Base-by-base conservation (phyloP, 2,888 invertebrate species). In the Kuschelorhynchus macadamiae region DNA sequence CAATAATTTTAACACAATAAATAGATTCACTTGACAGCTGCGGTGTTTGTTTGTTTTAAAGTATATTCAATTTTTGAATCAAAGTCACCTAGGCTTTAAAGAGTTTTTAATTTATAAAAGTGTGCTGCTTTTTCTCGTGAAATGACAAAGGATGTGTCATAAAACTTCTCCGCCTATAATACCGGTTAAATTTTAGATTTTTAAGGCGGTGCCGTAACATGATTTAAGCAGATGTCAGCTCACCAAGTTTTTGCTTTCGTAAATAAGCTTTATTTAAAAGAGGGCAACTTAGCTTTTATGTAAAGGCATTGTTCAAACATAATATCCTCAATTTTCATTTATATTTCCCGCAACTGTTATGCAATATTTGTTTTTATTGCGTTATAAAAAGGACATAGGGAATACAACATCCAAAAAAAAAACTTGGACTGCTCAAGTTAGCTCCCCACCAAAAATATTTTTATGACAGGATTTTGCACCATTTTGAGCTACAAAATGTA, bases 41-140 rank as follows among this genome's bases (percentile, higher is more conserved):
- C 41, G 62, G 32, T 53, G 67, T 57, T 63, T 62, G 47, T 67
- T 63, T 63, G 56, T 62, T 63, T 62, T 67, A 33, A 50, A 53
- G 60, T 68, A 60, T 68, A 68, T 68, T 67, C 67, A 47, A 44
- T 67, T 61, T 52, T 59, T 46, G 18, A 36, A 61, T 61, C 60
- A 60, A 53, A 67, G 67, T 63, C 63, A 67, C 64, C 64, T 59
- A 61, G 60, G 47, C 64, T 71, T 67, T 61, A 67, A 68, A 63
- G 67, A 63, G 67, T 67, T 70, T 70, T 70, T 70, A 70, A 70
- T 70, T 70, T 62, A 70, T 63, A 67, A 70, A 70, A 69, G 69
- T 69, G 64, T 64, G 69, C 64, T 47, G 56, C 56, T 61, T 56
- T 67, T 61, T 52, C 49, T 46, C 60, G n/a, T 63, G 30, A 47